Evolutionary conservation across 2,888 invertebrate species (phyloP), one percentile per base, ranked within the genome.

Genomic region (Lomographa bimaculata): DNA sequence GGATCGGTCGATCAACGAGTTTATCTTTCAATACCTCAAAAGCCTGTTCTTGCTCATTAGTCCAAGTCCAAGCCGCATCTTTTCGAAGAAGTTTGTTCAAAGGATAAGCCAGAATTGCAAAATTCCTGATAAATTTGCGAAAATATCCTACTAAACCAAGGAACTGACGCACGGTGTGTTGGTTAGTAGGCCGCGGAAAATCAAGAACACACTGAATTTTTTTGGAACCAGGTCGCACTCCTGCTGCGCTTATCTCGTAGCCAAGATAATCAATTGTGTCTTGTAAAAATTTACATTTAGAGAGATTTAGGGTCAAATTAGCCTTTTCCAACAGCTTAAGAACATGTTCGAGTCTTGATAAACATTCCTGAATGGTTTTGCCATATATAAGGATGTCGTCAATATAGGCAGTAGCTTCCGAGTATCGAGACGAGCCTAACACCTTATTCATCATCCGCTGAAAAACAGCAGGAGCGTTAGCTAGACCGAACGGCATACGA

Each of bases 401-500:
- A n/a, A 27, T 27, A 9, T 27, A 17, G 0, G 10, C 27, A 1
- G 27, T 27, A 1, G 27, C 27, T 7, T 27, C 6, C 2, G 1
- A 4, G 4, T 17, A 27, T 1, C 27, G 8, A 5, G 17, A 3
- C 1, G 33, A 33, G 0, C 48, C 35, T 1, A 52, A n/a, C 0
- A 48, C 32, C 2, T 8, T 7, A 26, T 54, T 42, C 1, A 52
- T 45, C 11, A 35, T 37, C 1, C 50, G 20, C 10, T 54, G 54
- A 7, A 50, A 54, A 0, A 41, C 29, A 0, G 50, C 47, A 1
- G 50, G 46, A 0, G 54, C 2, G 14, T 14, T 14, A 14, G 14
- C 14, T 4, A 14, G 4, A 14, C 14, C 14, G 4, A 14, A 14
- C 46, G 72, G 71, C 70, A 77, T 69, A 0, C 62, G 44, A 7